Conservation (phyloP, 2,797 vertebrate genomes). For the Oreochromis grahami region DNA sequence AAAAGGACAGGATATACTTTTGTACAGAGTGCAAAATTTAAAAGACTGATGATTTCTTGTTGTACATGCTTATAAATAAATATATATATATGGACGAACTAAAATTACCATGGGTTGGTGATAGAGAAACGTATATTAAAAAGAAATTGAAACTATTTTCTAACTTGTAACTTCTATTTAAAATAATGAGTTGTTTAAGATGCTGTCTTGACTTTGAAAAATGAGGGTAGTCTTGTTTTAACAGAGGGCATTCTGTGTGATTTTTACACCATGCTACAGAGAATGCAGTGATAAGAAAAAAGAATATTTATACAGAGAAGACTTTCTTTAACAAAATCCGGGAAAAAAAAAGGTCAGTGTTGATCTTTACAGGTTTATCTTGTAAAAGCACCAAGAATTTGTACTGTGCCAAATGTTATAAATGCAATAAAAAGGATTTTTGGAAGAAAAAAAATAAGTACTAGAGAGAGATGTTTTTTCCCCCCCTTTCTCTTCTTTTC, state of each 20-base stretch:
- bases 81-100: constrained; percentile 78
- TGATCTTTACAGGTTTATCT: constrained; percentile 90
- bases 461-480: constrained; percentile 63
- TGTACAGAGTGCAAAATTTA: constrained; percentile 89
- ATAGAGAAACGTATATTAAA: constrained; percentile 91
- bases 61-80: constrained; percentile 90
- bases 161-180: constrained; percentile 97
- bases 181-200: constrained; percentile 82
- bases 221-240: constrained; percentile 80
- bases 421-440: constrained; percentile 94
- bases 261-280: constrained; percentile 85
- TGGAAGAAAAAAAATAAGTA: constrained; percentile 71
- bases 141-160: constrained; percentile 92
- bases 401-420: constrained; percentile 94
- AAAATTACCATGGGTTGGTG: constrained; percentile 89
- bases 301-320: constrained; percentile 85
- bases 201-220: constrained; percentile 81
- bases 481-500: constrained; percentile 49
- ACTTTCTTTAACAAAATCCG: constrained; percentile 82
- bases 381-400: constrained; percentile 90
- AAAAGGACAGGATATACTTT: constrained; percentile 87
- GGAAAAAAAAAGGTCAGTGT: constrained; percentile 77
- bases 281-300: constrained; percentile 77
- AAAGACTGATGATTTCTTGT: constrained; percentile 89
- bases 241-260: constrained; percentile 81